Conservation (phyloP, 2,888 invertebrate species). For the Geophilus truncorum region DNA sequence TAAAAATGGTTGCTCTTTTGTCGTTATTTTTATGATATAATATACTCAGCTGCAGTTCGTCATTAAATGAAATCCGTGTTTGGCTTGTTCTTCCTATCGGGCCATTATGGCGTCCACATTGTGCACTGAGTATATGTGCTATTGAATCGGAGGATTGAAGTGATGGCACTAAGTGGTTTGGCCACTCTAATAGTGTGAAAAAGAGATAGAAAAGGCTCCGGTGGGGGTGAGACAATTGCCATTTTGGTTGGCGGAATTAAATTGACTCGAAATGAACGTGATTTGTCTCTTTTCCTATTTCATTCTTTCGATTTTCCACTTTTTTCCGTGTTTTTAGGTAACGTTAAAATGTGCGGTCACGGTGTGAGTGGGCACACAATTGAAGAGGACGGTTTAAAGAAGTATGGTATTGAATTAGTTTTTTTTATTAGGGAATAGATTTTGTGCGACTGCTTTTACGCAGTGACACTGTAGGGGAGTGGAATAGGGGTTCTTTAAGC, state of each 20-base stretch:
- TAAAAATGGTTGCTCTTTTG: background rate
- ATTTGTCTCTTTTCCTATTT: background rate
- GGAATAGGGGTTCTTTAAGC: conserved; percentile 1
- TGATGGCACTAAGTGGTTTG: background rate
- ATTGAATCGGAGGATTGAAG: background rate
- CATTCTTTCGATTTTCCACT: background rate
- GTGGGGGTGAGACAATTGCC: background rate
- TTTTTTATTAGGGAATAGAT: background rate
- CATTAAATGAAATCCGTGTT: background rate
- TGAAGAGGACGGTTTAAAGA: background rate
- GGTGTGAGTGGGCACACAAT: background rate
- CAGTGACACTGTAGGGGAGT: background rate
- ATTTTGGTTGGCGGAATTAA: conserved; percentile 14
- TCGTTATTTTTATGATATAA: background rate
- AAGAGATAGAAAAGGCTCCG: conserved; percentile 13
- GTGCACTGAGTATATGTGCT: conserved; percentile 4
- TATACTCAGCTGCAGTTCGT: background rate
- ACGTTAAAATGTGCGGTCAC: background rate
- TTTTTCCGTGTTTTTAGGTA: no score
- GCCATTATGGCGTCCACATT: background rate
- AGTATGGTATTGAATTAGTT: conserved; percentile 9
- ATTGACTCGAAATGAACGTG: background rate
- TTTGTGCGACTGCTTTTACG: background rate
- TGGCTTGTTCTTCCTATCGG: background rate
- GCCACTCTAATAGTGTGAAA: conserved; percentile 13